phyloP scores from a whole-genome alignment of 2,797 vertebrate genomes.

The Myotis findleyi region DNA sequence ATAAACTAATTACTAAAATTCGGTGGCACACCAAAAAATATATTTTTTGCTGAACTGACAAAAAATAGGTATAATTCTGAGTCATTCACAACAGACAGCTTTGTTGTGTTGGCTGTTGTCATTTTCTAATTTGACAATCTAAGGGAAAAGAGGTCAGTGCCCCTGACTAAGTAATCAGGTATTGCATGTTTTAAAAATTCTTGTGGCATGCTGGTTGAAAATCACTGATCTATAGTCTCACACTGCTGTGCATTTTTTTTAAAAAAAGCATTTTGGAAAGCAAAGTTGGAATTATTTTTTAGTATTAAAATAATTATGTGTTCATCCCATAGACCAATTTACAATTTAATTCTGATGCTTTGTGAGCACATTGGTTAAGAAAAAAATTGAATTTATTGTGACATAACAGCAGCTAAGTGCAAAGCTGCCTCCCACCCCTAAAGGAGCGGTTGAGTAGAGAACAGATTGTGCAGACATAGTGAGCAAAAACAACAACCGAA shows the following conservation, averaged over 20 bases:
- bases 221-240: neutral
- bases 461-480: neutral
- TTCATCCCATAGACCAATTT: constrained; percentile 25
- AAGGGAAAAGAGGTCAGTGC: neutral
- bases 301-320: constrained; percentile 59
- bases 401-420: neutral
- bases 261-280: constrained; percentile 41
- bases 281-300: constrained; percentile 61
- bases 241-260: neutral
- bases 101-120: neutral
- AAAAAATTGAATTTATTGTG: constrained; percentile 32
- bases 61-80: neutral
- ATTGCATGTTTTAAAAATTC: neutral
- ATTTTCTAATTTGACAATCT: neutral
- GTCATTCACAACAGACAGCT: neutral
- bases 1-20: neutral
- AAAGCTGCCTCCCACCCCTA: neutral
- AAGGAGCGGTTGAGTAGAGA: neutral
- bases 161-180: neutral
- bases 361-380: constrained; percentile 40
- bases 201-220: neutral
- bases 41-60: neutral
- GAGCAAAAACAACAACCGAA: neutral
- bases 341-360: constrained; percentile 57
- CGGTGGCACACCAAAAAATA: neutral